phyloP scores from a whole-genome alignment of 1,140 invertebrate species.

The Streblospio benedicti region DNA sequence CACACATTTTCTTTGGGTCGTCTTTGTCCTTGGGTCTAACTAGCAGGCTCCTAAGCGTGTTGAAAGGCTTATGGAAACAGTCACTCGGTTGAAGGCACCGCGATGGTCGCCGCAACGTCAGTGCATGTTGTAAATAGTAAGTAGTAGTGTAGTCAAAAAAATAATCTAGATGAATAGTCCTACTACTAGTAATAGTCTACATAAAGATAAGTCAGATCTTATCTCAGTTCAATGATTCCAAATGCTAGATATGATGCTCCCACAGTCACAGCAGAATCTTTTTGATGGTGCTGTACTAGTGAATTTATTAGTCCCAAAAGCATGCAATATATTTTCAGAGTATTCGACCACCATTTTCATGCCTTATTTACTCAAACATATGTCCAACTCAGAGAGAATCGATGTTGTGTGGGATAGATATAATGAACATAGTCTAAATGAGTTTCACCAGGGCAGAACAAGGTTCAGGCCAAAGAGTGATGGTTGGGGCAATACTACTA shows the following conservation, averaged over 20 bases:
- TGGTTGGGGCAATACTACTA: neutral
- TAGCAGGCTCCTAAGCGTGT: too few relatives aligned
- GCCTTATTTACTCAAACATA: neutral
- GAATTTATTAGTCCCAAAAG: neutral
- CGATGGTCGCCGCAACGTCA: too few relatives aligned
- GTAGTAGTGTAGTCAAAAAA: too few relatives aligned
- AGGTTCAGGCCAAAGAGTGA: neutral
- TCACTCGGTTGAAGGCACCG: too few relatives aligned
- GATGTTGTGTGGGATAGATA: slow-evolving; percentile 14
- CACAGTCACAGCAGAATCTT: neutral
- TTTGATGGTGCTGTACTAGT: neutral
- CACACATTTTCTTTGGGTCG: too few relatives aligned
- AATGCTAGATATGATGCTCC: neutral
- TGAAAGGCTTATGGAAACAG: too few relatives aligned
- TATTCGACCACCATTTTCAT: neutral
- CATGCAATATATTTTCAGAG: neutral
- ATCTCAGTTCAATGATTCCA: neutral
- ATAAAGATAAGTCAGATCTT: too few relatives aligned
- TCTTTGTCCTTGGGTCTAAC: too few relatives aligned
- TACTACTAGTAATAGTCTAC: too few relatives aligned
- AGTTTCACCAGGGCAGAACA: neutral
- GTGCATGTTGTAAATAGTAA: too few relatives aligned
- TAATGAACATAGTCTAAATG: neutral
- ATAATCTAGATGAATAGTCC: too few relatives aligned
- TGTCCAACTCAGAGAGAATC: slow-evolving; percentile 3